Conservation (phyloP, 2,113 vertebrate species). For the Periophthalmus modestus region DNA sequence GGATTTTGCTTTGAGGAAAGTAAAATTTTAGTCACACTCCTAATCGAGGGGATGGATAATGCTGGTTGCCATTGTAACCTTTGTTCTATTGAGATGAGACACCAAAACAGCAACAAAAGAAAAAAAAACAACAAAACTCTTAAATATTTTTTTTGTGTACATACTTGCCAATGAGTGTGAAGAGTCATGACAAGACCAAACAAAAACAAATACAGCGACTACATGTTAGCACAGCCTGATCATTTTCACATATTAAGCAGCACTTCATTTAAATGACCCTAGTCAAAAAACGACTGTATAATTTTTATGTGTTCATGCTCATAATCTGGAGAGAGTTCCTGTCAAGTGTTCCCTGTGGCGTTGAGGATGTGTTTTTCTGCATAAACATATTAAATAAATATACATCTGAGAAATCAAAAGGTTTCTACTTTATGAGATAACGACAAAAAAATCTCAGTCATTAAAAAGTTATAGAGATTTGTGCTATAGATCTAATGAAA, state of each 20-base stretch:
- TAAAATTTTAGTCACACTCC: conserved; percentile 24
- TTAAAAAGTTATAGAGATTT: no score
- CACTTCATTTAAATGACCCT: background rate
- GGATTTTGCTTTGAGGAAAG: conserved; percentile 25
- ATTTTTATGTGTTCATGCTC: background rate
- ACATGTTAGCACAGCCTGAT: conserved; percentile 9
- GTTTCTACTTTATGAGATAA: no score
- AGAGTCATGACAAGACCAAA: background rate
- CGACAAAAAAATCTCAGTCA: no score
- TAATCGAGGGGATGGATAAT: background rate
- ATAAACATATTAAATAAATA: no score
- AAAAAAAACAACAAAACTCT: no score
- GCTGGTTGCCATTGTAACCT: no score
- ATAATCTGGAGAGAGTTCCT: background rate
- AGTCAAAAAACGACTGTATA: background rate
- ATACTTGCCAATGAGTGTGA: background rate
- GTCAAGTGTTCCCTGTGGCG: no score
- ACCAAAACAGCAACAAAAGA: background rate
- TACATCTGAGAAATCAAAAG: no score
- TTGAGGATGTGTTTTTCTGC: no score
- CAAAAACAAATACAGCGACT: background rate
- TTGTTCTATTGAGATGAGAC: background rate
- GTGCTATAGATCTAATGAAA: no score
- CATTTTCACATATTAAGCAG: background rate
- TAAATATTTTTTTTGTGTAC: background rate